A percentile compares a stretch with the other conserved stretches of the same genome.
phyloP scores from a whole-genome alignment of 2,888 invertebrate genomes.

The Macrophya alboannulata region DNA sequence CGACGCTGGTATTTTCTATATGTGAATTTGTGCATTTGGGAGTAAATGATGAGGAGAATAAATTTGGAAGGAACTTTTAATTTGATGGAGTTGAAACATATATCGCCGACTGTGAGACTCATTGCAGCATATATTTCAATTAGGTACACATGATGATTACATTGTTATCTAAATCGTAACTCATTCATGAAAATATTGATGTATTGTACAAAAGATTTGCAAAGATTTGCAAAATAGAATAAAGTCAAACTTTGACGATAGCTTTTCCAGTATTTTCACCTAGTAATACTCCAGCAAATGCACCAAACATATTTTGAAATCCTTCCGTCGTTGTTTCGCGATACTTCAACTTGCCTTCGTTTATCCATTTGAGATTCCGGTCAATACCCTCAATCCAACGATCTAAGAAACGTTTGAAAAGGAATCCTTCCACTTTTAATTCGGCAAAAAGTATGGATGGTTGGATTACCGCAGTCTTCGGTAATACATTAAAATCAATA shows the following conservation, averaged over 20 bases:
- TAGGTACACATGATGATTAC: not conserved
- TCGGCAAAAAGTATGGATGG: constrained; percentile 82
- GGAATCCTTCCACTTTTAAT: constrained; percentile 85
- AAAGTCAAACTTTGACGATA: constrained; percentile 83
- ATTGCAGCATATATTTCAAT: too few species aligned
- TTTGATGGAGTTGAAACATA: too few species aligned
- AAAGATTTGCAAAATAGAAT: not conserved
- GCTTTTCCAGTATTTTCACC: constrained; percentile 89
- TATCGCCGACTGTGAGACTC: too few species aligned
- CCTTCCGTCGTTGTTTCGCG: constrained; percentile 87
- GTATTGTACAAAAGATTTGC: not conserved
- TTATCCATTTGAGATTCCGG: constrained; percentile 85
- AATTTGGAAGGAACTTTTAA: too few species aligned
- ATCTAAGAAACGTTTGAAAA: constrained; percentile 78
- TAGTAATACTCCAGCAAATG: constrained; percentile 84
- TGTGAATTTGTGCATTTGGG: too few species aligned
- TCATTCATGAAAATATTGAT: not conserved
- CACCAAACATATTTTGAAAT: constrained; percentile 88
- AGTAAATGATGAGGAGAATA: too few species aligned
- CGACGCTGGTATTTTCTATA: not conserved
- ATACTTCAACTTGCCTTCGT: constrained; percentile 87
- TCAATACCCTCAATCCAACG: constrained; percentile 79
- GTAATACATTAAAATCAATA: constrained; percentile 80
- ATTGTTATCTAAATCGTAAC: not conserved
- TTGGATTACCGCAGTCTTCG: constrained; percentile 82